Conservation (phyloP, 1,140 invertebrate species). For the Drosophila insularis region DNA sequence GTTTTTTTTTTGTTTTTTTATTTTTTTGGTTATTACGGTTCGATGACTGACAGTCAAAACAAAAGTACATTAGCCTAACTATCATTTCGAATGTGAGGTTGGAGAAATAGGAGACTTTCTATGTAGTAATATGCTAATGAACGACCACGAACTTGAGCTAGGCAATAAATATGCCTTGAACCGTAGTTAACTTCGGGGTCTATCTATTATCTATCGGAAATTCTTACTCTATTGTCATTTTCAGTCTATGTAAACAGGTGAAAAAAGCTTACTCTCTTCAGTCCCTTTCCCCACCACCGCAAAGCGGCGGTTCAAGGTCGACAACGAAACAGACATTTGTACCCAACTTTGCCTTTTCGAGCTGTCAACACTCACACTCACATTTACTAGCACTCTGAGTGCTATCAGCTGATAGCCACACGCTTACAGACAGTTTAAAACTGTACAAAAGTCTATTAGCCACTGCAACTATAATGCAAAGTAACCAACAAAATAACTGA, state of each 20-base stretch:
- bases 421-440: background rate
- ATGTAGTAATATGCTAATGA: slow-evolving; percentile 72
- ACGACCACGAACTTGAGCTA: slow-evolving; percentile 74
- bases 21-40: background rate
- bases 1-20: background rate
- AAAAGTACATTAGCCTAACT: slow-evolving; percentile 68
- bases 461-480: slow-evolving; percentile 30
- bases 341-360: no score
- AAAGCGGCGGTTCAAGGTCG: slow-evolving; percentile 62
- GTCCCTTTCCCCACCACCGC: background rate
- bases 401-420: slow-evolving; percentile 43
- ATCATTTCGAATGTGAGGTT: slow-evolving; percentile 18
- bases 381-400: background rate
- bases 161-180: slow-evolving; percentile 56
- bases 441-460: slow-evolving; percentile 12
- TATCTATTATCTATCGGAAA: slow-evolving; percentile 54
- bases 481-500: slow-evolving; percentile 14
- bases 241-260: slow-evolving; percentile 59
- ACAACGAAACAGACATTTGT: slow-evolving; percentile 23
- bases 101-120: slow-evolving; percentile 9
- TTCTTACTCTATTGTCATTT: slow-evolving; percentile 47
- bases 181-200: slow-evolving; percentile 22
- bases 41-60: slow-evolving; percentile 36
- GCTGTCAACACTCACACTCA: background rate
- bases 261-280: slow-evolving; percentile 11